Percentiles rank a stretch among this genome's conserved stretches.
Conservation (phyloP, 1,140 invertebrate species). For the Nasonia vitripennis region DNA sequence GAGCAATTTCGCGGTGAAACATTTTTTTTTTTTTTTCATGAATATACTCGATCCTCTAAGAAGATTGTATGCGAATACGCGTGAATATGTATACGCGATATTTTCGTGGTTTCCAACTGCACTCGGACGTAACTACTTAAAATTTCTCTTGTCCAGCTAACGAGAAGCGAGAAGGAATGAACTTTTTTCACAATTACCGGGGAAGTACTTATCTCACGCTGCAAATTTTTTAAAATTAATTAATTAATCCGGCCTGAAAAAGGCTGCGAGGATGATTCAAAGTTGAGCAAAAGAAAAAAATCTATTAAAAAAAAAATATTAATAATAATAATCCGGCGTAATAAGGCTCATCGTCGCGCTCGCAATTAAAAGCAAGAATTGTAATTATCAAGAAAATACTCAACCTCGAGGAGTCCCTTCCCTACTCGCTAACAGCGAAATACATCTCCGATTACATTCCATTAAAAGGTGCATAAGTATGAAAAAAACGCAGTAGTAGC, state of each 20-base stretch:
- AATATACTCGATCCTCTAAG: not conserved
- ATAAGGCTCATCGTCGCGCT: not conserved
- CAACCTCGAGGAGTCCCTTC: too few species aligned
- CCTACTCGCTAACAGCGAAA: too few species aligned
- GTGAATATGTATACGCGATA: not conserved
- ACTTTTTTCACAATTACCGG: not conserved
- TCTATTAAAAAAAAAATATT: not conserved
- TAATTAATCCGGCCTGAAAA: not conserved
- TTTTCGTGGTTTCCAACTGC: too few species aligned
- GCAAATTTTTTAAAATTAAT: not conserved
- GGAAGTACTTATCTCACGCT: not conserved
- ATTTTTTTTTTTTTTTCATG: not conserved
- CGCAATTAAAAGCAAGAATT: not conserved
- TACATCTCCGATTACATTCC: too few species aligned
- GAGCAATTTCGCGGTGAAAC: not conserved
- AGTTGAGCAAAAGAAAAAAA: not conserved
- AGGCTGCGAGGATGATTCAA: not conserved
- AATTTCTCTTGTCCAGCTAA: not conserved
- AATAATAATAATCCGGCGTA: not conserved
- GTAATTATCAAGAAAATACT: not conserved
- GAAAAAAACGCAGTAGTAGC: not conserved
- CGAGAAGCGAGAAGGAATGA: not conserved
- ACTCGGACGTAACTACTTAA: not conserved
- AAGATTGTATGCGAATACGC: not conserved
- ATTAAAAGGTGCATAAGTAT: too few species aligned